Base-by-base conservation (phyloP, 1,140 invertebrate genomes). In the Bombus polaris region DNA sequence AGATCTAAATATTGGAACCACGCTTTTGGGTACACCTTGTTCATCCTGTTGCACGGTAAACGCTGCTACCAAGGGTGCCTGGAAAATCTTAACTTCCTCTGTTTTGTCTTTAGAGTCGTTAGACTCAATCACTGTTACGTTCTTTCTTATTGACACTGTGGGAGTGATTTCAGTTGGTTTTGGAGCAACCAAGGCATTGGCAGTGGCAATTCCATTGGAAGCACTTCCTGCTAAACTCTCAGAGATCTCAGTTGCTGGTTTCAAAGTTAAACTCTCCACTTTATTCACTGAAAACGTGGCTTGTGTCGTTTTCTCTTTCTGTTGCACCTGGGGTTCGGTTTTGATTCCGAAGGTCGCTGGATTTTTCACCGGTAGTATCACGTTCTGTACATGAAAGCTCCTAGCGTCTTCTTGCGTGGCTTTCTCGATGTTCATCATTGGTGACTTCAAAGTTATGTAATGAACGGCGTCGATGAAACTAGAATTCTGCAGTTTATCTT, bases 1-100 rank as follows among this genome's bases (percentile, higher is more conserved):
- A 0, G 93, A 94, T 82, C 95, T 94, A 86, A 95, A 96, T 78
- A 97, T 96, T 4, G 97, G 97, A 79, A 97, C 97, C 4, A 98
- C 97, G 92, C 96, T 97, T 85, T 97, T 97, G 0, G 97, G 97
- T 32, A 97, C 91, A 2, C 97, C 97, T 47, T 96, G 95, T 75
- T 97, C 97, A 90, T 98, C 97, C 93, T 98, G 97, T 88, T 98
- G 97, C 4, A 98, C 97, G 0, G 97, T 98, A 89, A 98, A 98
- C 1, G 97, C 97, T 2, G 97, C 97, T 1, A 98, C 97, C 53
- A 98, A 91, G 0, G 97, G 97, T 10, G 97, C 97, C 87, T 97
- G 96, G 91, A 97, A 97, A 73, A 98, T 97, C 92, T 97, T 97
- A 22, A 98, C 97, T 80, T 97, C 97, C 88, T 96, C 96, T 0